Evolutionary conservation across 2,113 vertebrate species (phyloP).

Genomic region (Megalops atlanticus): DNA sequence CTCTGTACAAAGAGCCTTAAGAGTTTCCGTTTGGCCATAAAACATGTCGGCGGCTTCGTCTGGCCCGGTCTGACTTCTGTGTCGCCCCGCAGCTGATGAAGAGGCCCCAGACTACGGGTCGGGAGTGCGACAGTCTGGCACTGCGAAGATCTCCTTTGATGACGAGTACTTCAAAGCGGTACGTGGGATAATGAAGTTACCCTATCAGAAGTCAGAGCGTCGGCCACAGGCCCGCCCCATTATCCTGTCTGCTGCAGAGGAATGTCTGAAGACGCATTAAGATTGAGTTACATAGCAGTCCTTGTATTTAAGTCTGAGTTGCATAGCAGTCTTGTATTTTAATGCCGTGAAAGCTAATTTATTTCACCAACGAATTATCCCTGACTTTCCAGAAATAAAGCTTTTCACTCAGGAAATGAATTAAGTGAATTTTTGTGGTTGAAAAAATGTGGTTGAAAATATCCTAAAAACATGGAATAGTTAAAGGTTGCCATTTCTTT

Average conservation of each 20-base stretch:
- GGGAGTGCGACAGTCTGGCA: conserved; percentile 95
- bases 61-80: conserved; percentile 37
- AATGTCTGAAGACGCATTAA: too few species aligned
- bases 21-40: neutral
- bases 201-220: neutral
- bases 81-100: conserved; percentile 81
- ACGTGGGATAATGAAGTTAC: conserved; percentile 30
- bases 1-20: neutral
- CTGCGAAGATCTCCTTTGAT: conserved; percentile 97
- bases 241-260: neutral
- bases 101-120: conserved; percentile 98
- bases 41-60: conserved; percentile 22
- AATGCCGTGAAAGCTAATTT: too few species aligned
- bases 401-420: neutral
- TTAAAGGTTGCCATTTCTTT: too few species aligned
- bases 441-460: too few species aligned
- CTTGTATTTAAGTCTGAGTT: too few species aligned
- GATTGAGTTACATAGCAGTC: too few species aligned
- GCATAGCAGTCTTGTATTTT: too few species aligned
- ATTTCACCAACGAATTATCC: neutral
- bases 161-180: conserved; percentile 96
- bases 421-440: neutral
- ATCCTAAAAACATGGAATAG: too few species aligned
- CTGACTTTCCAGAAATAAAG: neutral
- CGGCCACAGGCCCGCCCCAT: neutral